Evolutionary conservation across 2,888 invertebrate species (phyloP).

Genomic region (Polydrusus pterygomalis): DNA sequence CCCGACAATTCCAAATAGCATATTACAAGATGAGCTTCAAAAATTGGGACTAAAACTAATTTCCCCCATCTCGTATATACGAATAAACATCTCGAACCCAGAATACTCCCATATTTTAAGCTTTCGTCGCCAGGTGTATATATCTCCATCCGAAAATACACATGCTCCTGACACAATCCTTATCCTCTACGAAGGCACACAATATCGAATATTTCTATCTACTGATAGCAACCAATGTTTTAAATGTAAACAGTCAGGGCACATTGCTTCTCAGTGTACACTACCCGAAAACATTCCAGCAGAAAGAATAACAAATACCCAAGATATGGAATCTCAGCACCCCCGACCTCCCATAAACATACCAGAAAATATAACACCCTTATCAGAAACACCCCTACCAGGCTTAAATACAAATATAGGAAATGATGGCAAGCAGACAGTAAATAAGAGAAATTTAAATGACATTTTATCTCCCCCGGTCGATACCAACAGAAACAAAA

Average conservation of each 20-base stretch:
- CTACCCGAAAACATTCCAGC: background rate
- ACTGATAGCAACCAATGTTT: background rate
- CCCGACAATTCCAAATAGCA: background rate
- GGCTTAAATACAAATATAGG: no score
- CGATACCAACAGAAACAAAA: no score
- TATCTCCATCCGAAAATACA: background rate
- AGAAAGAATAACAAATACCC: no score
- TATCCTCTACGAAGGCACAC: background rate
- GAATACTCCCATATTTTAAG: constrained; percentile 1
- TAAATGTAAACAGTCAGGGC: constrained; percentile 3
- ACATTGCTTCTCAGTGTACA: background rate
- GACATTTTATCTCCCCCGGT: no score
- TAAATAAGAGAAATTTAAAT: no score
- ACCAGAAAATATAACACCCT: no score
- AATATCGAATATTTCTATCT: background rate
- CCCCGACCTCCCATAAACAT: background rate
- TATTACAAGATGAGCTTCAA: background rate
- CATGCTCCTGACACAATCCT: background rate
- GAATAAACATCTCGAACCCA: background rate
- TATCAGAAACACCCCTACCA: no score
- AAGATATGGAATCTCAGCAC: background rate
- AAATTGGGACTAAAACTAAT: background rate
- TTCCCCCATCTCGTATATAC: background rate
- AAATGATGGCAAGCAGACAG: background rate
- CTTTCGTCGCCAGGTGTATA: constrained; percentile 8